These are phyloP conservation scores for Perca schrenkii DNA, from an alignment of 2,113 vertebrate genomes.

Conservation along the genomic window DNA sequence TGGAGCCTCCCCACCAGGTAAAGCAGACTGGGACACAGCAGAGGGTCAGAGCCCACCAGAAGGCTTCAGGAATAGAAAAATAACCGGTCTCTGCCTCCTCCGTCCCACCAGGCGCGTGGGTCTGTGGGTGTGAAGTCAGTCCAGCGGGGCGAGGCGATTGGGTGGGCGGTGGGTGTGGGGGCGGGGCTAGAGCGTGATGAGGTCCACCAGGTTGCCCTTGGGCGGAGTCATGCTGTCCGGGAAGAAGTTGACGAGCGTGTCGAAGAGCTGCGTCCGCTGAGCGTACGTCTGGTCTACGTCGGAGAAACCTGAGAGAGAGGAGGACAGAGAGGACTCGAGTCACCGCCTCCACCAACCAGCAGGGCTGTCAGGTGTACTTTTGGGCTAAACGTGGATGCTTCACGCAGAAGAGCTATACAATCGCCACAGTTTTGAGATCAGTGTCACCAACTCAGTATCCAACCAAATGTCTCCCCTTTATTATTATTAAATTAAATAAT, in stretches of 20 bases:
- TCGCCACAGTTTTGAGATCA: too few species aligned
- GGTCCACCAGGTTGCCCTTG: conserved; percentile 98
- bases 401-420: too few species aligned
- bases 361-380: too few species aligned
- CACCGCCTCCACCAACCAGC: too few species aligned
- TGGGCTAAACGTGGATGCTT: too few species aligned
- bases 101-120: neutral
- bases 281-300: conserved; percentile 98
- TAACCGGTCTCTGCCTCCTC: conserved; percentile 44
- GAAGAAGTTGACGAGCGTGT: conserved; percentile 98
- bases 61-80: conserved; percentile 52
- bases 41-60: conserved; percentile 20
- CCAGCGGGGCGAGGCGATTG: conserved; percentile 7
- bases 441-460: too few species aligned
- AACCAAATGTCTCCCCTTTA: too few species aligned
- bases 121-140: conserved; percentile 28
- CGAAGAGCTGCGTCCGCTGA: conserved; percentile 97
- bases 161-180: neutral
- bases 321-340: neutral
- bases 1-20: conserved; percentile 3
- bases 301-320: conserved; percentile 89
- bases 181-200: conserved; percentile 93
- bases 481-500: too few species aligned
- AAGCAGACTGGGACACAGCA: conserved; percentile 28
- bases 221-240: conserved; percentile 99